Conservation (phyloP, 2,888 invertebrate genomes). For the Agrilus mali region DNA sequence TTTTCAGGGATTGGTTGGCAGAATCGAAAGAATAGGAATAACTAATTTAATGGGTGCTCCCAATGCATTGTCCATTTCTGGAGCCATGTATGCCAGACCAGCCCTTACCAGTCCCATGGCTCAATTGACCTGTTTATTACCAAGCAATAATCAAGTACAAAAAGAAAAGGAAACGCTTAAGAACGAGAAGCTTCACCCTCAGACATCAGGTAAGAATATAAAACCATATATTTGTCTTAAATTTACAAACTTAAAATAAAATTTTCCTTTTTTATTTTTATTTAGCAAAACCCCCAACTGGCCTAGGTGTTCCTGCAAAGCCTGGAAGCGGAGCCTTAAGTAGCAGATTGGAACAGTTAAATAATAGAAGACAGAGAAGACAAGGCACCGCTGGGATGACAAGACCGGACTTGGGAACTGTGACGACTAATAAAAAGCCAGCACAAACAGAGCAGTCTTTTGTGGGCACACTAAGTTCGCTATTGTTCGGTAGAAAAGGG, state of each 20-base stretch:
- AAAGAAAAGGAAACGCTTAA: too few species aligned
- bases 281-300: conserved; percentile 24
- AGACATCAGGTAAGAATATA: background rate
- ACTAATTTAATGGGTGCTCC: conserved; percentile 53
- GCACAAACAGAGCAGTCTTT: conserved; percentile 26
- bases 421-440: conserved; percentile 26
- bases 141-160: conserved; percentile 20
- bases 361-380: conserved; percentile 37
- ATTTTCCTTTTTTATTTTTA: background rate
- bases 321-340: conserved; percentile 45
- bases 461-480: conserved; percentile 64
- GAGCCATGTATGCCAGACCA: conserved; percentile 47
- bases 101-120: conserved; percentile 65
- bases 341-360: conserved; percentile 35
- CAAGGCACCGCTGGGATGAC: conserved; percentile 41
- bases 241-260: too few species aligned
- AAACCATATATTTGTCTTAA: too few species aligned
- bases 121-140: conserved; percentile 56
- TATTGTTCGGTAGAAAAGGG: conserved; percentile 76
- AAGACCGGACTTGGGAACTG: conserved; percentile 49
- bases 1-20: conserved; percentile 42
- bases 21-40: conserved; percentile 55
- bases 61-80: conserved; percentile 46
- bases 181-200: too few species aligned
- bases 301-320: conserved; percentile 46